Conservation (phyloP, 2,797 vertebrate species). For the Neoniphon sammara region DNA sequence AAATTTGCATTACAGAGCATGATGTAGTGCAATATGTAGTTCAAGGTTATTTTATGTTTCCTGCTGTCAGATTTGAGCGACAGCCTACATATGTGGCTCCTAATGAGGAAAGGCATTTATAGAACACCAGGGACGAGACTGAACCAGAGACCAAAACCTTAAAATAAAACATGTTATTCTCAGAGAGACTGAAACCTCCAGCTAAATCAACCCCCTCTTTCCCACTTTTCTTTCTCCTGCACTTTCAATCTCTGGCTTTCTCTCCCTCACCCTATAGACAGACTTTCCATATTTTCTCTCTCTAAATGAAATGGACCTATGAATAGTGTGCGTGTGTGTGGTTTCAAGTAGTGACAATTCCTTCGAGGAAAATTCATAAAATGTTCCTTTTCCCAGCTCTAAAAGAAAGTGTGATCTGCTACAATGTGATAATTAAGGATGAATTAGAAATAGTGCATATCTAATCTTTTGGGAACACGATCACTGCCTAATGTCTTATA, state of each 20-base stretch:
- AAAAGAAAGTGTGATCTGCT: not conserved
- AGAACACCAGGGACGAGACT: conserved; percentile 74
- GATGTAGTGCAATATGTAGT: conserved; percentile 74
- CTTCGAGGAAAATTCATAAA: conserved; percentile 51
- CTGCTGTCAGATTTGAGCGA: conserved; percentile 75
- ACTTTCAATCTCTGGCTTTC: conserved; percentile 32
- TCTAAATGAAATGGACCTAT: conserved; percentile 34
- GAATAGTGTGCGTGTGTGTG: conserved; percentile 40
- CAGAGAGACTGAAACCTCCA: conserved; percentile 66
- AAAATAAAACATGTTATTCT: conserved; percentile 83
- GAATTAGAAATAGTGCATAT: not conserved
- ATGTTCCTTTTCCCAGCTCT: conserved; percentile 14
- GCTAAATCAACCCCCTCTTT: conserved; percentile 58
- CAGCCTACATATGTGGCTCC: conserved; percentile 79
- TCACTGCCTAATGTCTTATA: not conserved
- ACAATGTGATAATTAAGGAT: conserved; percentile 14
- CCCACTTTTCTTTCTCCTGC: conserved; percentile 27
- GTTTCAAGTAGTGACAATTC: conserved; percentile 41
- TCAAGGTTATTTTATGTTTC: conserved; percentile 82
- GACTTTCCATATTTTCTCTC: not conserved
- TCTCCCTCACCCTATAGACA: not conserved
- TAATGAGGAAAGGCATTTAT: conserved; percentile 82
- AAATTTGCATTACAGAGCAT: conserved; percentile 24
- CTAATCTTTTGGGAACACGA: conserved; percentile 14
- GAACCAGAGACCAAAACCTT: conserved; percentile 77